Evolutionary conservation across 2,797 vertebrate genomes (phyloP), one percentile per base, ranked within the genome.

Genomic region (Gymnopithys bicolor): DNA sequence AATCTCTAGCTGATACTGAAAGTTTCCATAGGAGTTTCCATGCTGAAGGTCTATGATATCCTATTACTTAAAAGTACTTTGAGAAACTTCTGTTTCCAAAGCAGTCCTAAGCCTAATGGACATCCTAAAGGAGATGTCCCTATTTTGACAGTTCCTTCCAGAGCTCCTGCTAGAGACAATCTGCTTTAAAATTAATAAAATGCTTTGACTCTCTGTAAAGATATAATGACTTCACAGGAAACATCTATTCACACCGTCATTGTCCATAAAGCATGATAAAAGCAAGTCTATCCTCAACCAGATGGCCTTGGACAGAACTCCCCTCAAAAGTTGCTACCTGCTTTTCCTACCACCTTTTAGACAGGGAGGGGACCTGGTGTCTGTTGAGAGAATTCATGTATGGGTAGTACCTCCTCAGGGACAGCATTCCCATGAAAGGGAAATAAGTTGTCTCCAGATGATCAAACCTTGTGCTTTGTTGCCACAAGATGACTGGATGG

Each of bases 401-500:
- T 48, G 10, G 13, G 64, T 49, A 60, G 13, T 68, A 33, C 24
- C 59, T 91, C 62, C 71, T 91, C 53, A 75, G 82, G 89, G 68
- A 64, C 2, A 91, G 30, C 39, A 52, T 68, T 87, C 39, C 58
- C 21, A 75, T 77, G 80, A 53, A 75, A 87, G 64, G 16, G 8
- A 89, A 85, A 84, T 35, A 63, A 56, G 30, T 39, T 67, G 49
- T 51, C 66, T 89, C 32, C 33, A 66, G 63, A 71, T 59, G 84
- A 80, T 62, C 55, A 75, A 78, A 60, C 41, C 28, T 46, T 91
- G 39, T 77, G 27, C 76, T 90, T 93, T 30, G 1, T 92, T 90
- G 95, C 90, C 71, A 59, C 2, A 6, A 73, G 74, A 63, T 55
- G 53, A 64, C 53, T 87, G 89, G 22, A 73, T 85, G 89, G 22